Base-by-base conservation (phyloP, 2,888 invertebrate species). In the Nymphalis c-album region DNA sequence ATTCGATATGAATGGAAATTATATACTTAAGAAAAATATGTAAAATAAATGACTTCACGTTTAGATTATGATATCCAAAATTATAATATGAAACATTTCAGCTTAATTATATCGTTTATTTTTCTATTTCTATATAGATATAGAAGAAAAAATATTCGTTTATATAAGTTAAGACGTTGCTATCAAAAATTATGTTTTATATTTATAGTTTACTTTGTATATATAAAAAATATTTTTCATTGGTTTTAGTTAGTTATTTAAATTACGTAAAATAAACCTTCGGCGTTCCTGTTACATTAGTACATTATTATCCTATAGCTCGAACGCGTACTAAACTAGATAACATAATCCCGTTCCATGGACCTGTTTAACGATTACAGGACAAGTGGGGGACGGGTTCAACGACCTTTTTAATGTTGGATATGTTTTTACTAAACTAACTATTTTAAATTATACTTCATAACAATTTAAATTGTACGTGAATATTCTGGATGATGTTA, bases 281-380 rank as follows among this genome's bases (percentile, higher is more conserved):
- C 22, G 22, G 22, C 35, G 40, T 40, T 40, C 55, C 31, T 10
- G 18, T 13, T 20, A 40, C 8, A 57, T 57, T 35, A 57, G 7
- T 26, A 55, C n/a, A n/a, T 35, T 35, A 40, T 57, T 57, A 57
- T 18, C 35, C 35, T 57, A 57, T 57, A 57, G 35, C 40, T n/a
- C 18, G 26, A 61, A 66, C 40, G 48, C 61, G 46, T 55, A 35
- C 63, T 60, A 47, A 47, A 64, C 55, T 53, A 53, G 61, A 53
- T 55, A 48, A 53, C 48, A 61, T 20, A 60, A 66, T 70, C 70
- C 70, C 67, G 67, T 62, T 64, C 47, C 62, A 53, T 64, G 62
- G 71, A 71, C 71, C 71, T 67, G 71, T 71, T 71, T 64, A 48
- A 50, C 48, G 63, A 50, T 66, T 58, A 63, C 46, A 40, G 59